phyloP scores from a whole-genome alignment of 1,140 invertebrate species.

The Acyrthosiphon pisum region DNA sequence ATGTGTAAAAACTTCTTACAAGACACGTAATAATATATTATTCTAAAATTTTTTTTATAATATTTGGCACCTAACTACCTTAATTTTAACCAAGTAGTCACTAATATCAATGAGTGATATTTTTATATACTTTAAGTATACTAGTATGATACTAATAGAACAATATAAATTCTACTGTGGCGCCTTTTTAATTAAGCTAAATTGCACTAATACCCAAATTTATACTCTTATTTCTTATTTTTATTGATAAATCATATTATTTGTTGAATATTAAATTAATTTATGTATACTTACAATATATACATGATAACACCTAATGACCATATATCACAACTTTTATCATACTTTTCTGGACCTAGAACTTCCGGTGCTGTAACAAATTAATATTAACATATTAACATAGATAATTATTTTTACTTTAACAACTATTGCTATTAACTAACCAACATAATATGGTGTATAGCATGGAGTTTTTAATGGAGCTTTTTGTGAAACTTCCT shows the following conservation, averaged over 20 bases:
- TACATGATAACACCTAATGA: conserved; percentile 98
- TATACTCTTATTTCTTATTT: not conserved
- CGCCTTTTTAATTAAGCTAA: not conserved
- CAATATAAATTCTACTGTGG: not conserved
- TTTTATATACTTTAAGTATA: not conserved
- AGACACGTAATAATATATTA: not conserved
- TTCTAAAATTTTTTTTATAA: not conserved
- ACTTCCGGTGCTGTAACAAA: conserved; percentile 85
- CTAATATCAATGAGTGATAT: no score
- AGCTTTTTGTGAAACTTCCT: conserved; percentile 86
- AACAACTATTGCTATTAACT: conserved; percentile 61
- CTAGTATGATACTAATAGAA: not conserved
- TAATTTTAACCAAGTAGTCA: not conserved
- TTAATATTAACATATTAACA: conserved; percentile 49
- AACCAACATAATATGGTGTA: conserved; percentile 97
- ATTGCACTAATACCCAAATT: not conserved
- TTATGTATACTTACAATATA: conserved; percentile 78
- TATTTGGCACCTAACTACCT: no score
- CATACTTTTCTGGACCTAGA: conserved; percentile 95
- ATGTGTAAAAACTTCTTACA: not conserved
- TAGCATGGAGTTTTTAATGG: conserved; percentile 97
- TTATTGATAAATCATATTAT: not conserved
- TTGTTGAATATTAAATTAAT: not conserved
- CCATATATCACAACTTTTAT: conserved; percentile 99
- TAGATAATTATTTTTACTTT: not conserved